Conservation (phyloP, 2,113 vertebrate species). For the Pardalotus punctatus region DNA sequence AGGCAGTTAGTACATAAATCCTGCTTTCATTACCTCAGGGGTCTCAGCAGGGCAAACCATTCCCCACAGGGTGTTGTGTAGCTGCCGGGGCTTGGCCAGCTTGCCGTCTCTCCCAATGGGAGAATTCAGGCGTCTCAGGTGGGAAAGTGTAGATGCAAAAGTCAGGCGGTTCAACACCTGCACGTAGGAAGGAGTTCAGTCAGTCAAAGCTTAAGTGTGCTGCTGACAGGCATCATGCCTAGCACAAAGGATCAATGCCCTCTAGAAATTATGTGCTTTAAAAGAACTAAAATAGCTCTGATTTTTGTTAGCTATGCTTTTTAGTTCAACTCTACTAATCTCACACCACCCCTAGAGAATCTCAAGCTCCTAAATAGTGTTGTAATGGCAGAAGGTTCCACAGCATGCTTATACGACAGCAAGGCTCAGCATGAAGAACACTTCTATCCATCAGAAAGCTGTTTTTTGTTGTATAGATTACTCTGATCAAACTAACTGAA, state of each 20-base stretch:
- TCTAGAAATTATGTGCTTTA: background rate
- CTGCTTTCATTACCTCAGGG: slow-evolving; percentile 83
- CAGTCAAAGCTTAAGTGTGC: background rate
- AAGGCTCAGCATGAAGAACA: background rate
- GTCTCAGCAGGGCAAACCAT: slow-evolving; percentile 99
- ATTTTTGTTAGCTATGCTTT: background rate
- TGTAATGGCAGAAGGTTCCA: background rate
- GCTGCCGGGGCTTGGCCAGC: slow-evolving; percentile 94
- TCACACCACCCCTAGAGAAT: background rate
- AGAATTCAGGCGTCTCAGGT: slow-evolving; percentile 93
- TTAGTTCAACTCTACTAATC: background rate
- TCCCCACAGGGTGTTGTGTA: slow-evolving; percentile 97
- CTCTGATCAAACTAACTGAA: background rate
- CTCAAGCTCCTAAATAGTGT: background rate
- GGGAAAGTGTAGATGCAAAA: slow-evolving; percentile 95
- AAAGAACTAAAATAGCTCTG: background rate
- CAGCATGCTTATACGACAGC: background rate
- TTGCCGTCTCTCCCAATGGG: slow-evolving; percentile 97
- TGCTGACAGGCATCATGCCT: background rate
- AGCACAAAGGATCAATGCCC: background rate
- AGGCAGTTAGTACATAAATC: background rate
- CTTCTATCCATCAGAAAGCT: background rate
- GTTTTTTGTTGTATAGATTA: background rate
- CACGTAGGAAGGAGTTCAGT: background rate
- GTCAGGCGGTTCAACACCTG: slow-evolving; percentile 97